phyloP scores from a whole-genome alignment of 92 coral and sea anemone genomes.

The Diadumene lineata region DNA sequence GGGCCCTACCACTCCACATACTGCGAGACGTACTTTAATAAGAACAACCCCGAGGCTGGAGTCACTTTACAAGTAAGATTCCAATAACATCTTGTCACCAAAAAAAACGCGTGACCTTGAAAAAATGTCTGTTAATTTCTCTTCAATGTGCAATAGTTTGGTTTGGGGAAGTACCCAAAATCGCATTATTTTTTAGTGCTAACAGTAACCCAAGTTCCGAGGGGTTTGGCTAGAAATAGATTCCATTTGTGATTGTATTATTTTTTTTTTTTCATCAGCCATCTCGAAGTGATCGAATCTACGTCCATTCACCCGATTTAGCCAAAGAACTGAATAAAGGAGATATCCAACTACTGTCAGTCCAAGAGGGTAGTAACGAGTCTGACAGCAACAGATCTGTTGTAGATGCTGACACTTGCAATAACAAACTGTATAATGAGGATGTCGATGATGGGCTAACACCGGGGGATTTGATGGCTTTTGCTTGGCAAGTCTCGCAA shows the following conservation, averaged over 20 bases:
- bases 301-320: constrained; percentile 64
- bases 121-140: no score
- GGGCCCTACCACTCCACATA: constrained; percentile 77
- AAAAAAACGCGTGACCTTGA: no score
- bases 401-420: neutral
- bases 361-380: neutral
- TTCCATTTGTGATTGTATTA: no score
- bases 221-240: no score
- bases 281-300: constrained; percentile 31
- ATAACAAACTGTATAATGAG: neutral
- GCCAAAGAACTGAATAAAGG: constrained; percentile 34
- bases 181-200: no score
- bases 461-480: constrained; percentile 37
- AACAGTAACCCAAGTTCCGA: no score
- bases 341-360: constrained; percentile 41
- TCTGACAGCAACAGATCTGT: neutral
- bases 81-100: no score
- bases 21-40: constrained; percentile 61
- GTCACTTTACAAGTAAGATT: constrained; percentile 15
- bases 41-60: constrained; percentile 30
- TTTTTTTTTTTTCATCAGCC: constrained; percentile 3
- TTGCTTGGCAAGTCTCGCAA: constrained; percentile 45
- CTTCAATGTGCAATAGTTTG: no score
- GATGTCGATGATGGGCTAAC: constrained; percentile 10
- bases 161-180: no score